Evolutionary conservation across 1,140 invertebrate genomes (phyloP), one percentile per base, ranked within the genome.

Genomic region (Drosophila simulans): DNA sequence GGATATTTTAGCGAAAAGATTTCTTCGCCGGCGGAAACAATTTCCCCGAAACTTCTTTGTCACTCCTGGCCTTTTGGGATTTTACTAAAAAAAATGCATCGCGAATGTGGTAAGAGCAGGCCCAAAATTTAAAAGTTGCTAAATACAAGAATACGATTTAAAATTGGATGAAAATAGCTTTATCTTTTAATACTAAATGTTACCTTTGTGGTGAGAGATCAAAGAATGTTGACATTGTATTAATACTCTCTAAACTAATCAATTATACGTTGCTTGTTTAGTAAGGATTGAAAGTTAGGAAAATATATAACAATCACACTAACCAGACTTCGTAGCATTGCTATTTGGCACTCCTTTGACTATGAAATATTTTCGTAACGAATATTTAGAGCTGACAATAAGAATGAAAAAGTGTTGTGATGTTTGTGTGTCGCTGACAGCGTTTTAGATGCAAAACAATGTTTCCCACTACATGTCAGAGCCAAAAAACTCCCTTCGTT

Each of bases 391-490:
- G 11, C 13, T 15, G 17, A 12, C 12, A 42, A 25, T 15, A 20
- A 43, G 40, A 65, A 27, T 49, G 37, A 34, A 62, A 40, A 4
- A n/a, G 34, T 40, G 15, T 25, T 20, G 22, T 39, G 57, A 48
- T 39, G 22, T 59, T 37, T 40, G 22, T 31, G 11, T 53, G 48
- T 34, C 48, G 8, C 25, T 34, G 53, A 25, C 59, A 64, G 42
- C n/a, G 17, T 35, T 70, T 57, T 20, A 49, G 35, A 57, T 37
- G 27, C 43, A 70, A 49, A 27, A 13, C 20, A 71, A 27, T 22
- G 49, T 46, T 49, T 13, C 31, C 15, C 10, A n/a, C 39, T 35
- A 35, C n/a, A 57, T 20, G 37, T 55, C 42, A 55, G 63, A 13
- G 17, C 13, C 4, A 13, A 52, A 46, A 48, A 66, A 8, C 37